Evolutionary conservation across 1,140 invertebrate genomes (phyloP).

Genomic region (Drosophila pectinifera): DNA sequence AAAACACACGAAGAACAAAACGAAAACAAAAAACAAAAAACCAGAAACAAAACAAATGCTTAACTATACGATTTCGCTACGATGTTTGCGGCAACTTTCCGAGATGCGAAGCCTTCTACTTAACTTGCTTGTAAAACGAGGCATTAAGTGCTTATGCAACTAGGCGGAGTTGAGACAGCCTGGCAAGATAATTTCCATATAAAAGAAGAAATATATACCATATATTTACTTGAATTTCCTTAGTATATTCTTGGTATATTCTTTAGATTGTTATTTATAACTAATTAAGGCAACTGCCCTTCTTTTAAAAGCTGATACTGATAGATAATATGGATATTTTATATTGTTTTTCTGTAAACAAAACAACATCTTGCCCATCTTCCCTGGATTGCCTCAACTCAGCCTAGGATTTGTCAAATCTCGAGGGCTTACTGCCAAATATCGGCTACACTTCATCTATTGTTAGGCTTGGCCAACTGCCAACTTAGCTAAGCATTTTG

Average conservation of each 20-base stretch:
- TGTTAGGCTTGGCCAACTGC: slow-evolving; percentile 17
- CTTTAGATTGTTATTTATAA: too few relatives aligned
- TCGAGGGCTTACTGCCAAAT: slow-evolving; percentile 4
- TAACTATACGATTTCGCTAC: slow-evolving; percentile 7
- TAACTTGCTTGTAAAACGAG: background rate
- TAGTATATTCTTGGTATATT: too few relatives aligned
- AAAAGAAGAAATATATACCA: too few relatives aligned
- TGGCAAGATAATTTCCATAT: background rate
- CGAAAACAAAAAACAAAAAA: slow-evolving; percentile 2
- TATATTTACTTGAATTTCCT: too few relatives aligned
- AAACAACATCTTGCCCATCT: background rate
- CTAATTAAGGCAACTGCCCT: background rate
- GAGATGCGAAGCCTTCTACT: background rate
- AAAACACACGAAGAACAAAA: background rate
- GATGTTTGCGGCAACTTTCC: background rate
- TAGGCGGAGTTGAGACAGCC: background rate
- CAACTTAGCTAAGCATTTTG: slow-evolving; percentile 45
- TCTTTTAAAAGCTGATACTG: too few relatives aligned
- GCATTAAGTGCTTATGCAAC: background rate
- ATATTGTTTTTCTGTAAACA: background rate
- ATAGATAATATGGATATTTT: too few relatives aligned
- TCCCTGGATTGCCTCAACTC: background rate
- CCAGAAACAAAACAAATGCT: background rate
- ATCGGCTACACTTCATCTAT: slow-evolving; percentile 7
- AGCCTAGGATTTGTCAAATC: background rate